Percentiles rank a stretch among this genome's conserved stretches.
These are phyloP conservation scores for Saimiri boliviensis DNA, from an alignment of 2,113 vertebrate species.

Conservation along the genomic window DNA sequence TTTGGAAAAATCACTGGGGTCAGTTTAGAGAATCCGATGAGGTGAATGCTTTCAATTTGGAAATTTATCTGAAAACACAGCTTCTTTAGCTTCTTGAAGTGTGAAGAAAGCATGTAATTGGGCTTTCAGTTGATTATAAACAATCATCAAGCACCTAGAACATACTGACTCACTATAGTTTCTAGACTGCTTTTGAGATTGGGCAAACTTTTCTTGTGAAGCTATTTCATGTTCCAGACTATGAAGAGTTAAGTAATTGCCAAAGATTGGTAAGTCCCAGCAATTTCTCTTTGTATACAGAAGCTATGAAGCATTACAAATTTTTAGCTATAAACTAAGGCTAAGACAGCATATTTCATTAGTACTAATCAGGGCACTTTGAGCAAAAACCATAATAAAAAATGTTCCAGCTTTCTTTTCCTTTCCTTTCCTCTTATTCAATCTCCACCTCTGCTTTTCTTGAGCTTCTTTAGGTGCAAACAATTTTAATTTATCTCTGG, in stretches of 20 bases:
- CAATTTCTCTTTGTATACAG: constrained; percentile 85
- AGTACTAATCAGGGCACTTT: constrained; percentile 88
- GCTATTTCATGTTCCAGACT: constrained; percentile 83
- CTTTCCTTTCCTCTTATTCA: constrained; percentile 49
- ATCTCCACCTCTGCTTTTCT: constrained; percentile 87
- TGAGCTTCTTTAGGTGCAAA: constrained; percentile 93
- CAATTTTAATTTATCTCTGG: constrained; percentile 96
- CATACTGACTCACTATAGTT: constrained; percentile 86
- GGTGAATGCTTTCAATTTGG: not conserved
- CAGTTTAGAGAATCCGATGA: constrained; percentile 9
- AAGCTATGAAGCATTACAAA: constrained; percentile 88
- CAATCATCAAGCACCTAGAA: constrained; percentile 88
- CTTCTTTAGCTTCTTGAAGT: constrained; percentile 71
- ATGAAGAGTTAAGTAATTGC: constrained; percentile 88
- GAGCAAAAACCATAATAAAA: constrained; percentile 82
- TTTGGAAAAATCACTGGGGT: not conserved
- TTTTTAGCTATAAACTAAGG: constrained; percentile 87
- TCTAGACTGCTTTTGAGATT: constrained; percentile 83
- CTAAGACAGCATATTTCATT: constrained; percentile 84
- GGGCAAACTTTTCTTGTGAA: constrained; percentile 80
- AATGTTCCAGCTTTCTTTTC: constrained; percentile 80
- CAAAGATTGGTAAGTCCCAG: constrained; percentile 89
- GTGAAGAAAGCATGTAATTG: constrained; percentile 81
- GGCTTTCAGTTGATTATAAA: constrained; percentile 75
- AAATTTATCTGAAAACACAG: constrained; percentile 51